Evolutionary conservation across 2,888 invertebrate species (phyloP).

Genomic region (Lagria hirta): DNA sequence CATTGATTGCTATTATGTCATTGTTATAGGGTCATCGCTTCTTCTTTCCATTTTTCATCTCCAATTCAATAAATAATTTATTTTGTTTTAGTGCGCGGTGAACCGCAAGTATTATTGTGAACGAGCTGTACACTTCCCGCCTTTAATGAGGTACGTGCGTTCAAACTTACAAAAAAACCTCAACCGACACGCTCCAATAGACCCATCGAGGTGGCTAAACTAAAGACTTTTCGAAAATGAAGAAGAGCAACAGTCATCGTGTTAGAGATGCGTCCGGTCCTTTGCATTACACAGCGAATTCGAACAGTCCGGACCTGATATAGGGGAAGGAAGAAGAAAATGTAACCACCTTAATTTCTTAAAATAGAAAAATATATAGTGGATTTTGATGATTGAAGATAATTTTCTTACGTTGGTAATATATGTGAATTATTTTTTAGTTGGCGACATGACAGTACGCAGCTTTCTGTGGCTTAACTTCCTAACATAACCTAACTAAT

Average conservation of each 20-base stretch:
- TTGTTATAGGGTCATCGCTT: slow-evolving; percentile 24
- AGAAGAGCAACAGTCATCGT: slow-evolving; percentile 12
- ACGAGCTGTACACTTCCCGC: slow-evolving; percentile 45
- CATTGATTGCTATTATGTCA: slow-evolving; percentile 32
- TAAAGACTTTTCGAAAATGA: no score
- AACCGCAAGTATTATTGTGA: slow-evolving; percentile 46
- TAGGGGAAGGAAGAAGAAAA: no score
- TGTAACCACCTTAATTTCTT: no score
- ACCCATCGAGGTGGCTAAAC: no score
- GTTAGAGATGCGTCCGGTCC: slow-evolving; percentile 16
- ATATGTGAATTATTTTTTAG: no score
- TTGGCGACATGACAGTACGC: no score
- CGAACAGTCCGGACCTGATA: slow-evolving; percentile 6
- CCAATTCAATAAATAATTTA: slow-evolving; percentile 18
- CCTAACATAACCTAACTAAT: no score
- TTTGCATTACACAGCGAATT: slow-evolving; percentile 2
- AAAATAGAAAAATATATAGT: no score
- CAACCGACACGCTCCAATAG: slow-evolving; percentile 24
- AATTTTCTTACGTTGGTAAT: no score
- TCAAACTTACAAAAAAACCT: slow-evolving; percentile 31
- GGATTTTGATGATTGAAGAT: no score
- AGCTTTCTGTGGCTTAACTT: no score
- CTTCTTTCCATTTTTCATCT: slow-evolving; percentile 18
- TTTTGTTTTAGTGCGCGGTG: slow-evolving; percentile 32
- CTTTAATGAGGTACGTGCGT: slow-evolving; percentile 52